Conservation (phyloP, 2,888 invertebrate species). For the Hermodice carunculata region DNA sequence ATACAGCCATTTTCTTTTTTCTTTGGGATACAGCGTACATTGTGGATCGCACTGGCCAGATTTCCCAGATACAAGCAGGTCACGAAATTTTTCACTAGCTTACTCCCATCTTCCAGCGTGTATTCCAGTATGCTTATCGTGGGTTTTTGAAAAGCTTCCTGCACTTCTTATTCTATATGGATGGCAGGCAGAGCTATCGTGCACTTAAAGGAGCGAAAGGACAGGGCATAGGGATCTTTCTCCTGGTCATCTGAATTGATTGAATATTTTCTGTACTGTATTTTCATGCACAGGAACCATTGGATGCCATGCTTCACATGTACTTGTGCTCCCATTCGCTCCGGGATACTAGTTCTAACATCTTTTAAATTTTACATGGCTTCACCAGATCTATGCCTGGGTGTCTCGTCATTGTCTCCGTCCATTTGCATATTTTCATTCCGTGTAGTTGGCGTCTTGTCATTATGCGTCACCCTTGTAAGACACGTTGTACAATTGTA, state of each 20-base stretch:
- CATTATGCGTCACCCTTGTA: too few species aligned
- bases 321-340: background rate
- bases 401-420: background rate
- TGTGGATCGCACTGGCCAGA: background rate
- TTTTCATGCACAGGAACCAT: background rate
- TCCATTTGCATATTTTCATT: too few species aligned
- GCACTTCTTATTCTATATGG: background rate
- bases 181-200: background rate
- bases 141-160: background rate
- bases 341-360: background rate
- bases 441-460: too few species aligned
- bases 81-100: background rate
- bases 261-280: background rate
- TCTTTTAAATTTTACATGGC: background rate
- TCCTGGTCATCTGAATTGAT: too few species aligned
- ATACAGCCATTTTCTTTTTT: background rate
- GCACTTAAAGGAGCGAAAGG: too few species aligned
- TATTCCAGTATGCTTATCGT: background rate
- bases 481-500: background rate
- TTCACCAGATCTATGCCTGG: background rate
- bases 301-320: background rate
- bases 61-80: constrained; percentile 5
- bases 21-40: background rate
- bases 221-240: too few species aligned
- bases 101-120: background rate